A percentile compares a stretch with the other conserved stretches of the same genome.
Conservation (phyloP, 2,888 invertebrate genomes). For the Meghimatium bilineatum region DNA sequence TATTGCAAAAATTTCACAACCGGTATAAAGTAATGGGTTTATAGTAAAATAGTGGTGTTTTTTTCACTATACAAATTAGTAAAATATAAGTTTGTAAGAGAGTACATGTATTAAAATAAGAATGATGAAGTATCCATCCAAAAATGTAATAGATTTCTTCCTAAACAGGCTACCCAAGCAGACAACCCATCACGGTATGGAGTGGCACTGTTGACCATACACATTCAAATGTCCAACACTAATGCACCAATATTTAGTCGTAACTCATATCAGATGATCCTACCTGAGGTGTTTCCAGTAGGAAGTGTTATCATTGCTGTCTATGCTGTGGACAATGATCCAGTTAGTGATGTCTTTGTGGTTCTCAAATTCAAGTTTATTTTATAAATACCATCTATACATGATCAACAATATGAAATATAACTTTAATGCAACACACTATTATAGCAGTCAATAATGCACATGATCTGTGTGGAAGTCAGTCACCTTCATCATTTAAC, state of each 20-base stretch:
- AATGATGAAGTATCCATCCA: not conserved
- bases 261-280: slow-evolving; percentile 29
- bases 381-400: too few relatives aligned
- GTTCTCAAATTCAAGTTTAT: not conserved
- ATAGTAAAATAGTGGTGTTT: too few relatives aligned
- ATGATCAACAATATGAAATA: too few relatives aligned
- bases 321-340: slow-evolving; percentile 51
- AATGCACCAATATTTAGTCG: slow-evolving; percentile 52
- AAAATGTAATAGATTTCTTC: not conserved
- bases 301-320: slow-evolving; percentile 56
- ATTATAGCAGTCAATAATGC: too few relatives aligned
- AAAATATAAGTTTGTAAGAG: too few relatives aligned
- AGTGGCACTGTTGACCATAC: slow-evolving; percentile 54
- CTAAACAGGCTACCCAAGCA: slow-evolving; percentile 55
- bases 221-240: slow-evolving; percentile 46
- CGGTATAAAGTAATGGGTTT: too few relatives aligned
- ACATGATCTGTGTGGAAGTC: too few relatives aligned
- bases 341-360: slow-evolving; percentile 44
- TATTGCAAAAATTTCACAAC: too few relatives aligned
- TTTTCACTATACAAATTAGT: too few relatives aligned
- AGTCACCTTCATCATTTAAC: too few relatives aligned
- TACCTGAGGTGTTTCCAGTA: slow-evolving; percentile 57
- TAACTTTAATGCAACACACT: too few relatives aligned
- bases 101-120: not conserved
- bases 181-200: slow-evolving; percentile 57